Conservation (phyloP, 2,888 invertebrate species). For the Pharmacophagus antenor region DNA sequence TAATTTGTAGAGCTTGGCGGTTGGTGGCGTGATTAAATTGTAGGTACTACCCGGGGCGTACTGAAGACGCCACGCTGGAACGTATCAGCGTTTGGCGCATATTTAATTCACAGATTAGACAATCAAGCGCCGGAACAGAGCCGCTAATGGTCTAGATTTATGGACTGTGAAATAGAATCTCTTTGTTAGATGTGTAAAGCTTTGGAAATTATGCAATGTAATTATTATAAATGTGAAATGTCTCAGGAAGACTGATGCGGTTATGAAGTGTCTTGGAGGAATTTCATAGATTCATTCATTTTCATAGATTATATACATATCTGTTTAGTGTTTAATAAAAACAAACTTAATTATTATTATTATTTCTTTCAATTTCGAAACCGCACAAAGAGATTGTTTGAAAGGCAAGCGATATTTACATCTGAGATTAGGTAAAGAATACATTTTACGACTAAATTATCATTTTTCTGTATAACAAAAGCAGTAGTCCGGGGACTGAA, state of each 20-base stretch:
- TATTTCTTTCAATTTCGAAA: no score
- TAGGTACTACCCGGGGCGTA: conserved; percentile 10
- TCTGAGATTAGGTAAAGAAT: conserved; percentile 12
- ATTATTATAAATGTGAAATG: no score
- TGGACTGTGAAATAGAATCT: conserved; percentile 28
- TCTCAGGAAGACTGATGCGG: no score
- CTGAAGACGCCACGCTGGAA: not conserved
- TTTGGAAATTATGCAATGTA: not conserved
- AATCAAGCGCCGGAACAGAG: conserved; percentile 27
- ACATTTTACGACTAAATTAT: conserved; percentile 20
- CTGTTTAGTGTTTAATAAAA: no score
- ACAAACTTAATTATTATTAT: not conserved
- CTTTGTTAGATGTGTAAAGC: conserved; percentile 18
- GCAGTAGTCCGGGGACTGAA: conserved; percentile 7
- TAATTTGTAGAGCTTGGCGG: conserved; percentile 15
- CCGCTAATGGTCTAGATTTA: conserved; percentile 27
- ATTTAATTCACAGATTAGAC: conserved; percentile 30
- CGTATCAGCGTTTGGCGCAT: conserved; percentile 21
- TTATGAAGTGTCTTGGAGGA: no score
- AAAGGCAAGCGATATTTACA: conserved; percentile 1
- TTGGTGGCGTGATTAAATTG: conserved; percentile 21
- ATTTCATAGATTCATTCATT: no score
- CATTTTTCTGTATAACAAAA: conserved; percentile 8
- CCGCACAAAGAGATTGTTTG: not conserved
- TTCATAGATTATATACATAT: no score